Evolutionary conservation across 2,888 invertebrate species (phyloP).

Genomic region (Microctonus hyperodae): DNA sequence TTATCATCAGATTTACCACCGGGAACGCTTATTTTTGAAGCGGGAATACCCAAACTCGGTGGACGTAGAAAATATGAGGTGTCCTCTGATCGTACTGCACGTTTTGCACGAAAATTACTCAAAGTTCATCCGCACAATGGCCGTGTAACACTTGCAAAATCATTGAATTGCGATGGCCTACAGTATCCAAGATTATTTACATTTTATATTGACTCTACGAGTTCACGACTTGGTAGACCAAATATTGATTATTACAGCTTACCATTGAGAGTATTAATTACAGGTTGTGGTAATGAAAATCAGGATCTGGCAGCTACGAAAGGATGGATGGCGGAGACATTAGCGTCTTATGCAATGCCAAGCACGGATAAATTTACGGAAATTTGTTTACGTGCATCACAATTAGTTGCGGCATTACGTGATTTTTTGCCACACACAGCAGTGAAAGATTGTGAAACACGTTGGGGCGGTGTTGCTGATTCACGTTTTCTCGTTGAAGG

Average conservation of each 20-base stretch:
- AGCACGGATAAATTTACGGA: constrained; percentile 81
- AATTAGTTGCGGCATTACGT: constrained; percentile 79
- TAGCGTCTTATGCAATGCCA: constrained; percentile 87
- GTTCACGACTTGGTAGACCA: constrained; percentile 71
- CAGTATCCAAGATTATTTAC: constrained; percentile 87
- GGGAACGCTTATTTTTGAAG: constrained; percentile 77
- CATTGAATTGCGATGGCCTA: constrained; percentile 79
- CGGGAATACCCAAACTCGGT: constrained; percentile 81
- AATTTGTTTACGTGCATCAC: constrained; percentile 81
- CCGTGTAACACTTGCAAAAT: constrained; percentile 75
- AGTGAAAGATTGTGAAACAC: constrained; percentile 76
- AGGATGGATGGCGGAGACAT: constrained; percentile 86
- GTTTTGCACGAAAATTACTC: constrained; percentile 81
- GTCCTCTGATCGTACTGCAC: constrained; percentile 81
- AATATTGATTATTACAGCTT: constrained; percentile 86
- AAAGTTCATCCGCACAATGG: constrained; percentile 79
- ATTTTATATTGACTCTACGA: constrained; percentile 85
- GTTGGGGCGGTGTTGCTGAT: constrained; percentile 81
- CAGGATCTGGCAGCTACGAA: constrained; percentile 75
- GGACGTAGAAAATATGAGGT: constrained; percentile 81
- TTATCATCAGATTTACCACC: constrained; percentile 64
- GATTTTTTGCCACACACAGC: constrained; percentile 81
- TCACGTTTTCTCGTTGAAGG: constrained; percentile 78
- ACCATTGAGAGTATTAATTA: constrained; percentile 78
- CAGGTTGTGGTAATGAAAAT: constrained; percentile 75